Conservation (phyloP, 2,888 invertebrate species). For the Drosophila kanekoi region DNA sequence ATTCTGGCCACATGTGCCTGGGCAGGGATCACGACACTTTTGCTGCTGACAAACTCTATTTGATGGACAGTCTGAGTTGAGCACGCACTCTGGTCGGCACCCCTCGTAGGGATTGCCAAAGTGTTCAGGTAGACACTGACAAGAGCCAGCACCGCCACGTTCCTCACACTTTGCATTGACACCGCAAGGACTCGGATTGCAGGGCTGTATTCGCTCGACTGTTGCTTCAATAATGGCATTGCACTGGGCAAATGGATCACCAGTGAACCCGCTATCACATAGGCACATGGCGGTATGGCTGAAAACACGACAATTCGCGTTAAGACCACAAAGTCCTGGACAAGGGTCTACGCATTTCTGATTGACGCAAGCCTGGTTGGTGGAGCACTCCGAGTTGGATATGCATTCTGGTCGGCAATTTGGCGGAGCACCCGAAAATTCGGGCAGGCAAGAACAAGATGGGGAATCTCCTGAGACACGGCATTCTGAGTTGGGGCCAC, state of each 20-base stretch:
- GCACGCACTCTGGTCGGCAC: constrained; percentile 89
- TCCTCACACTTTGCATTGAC: constrained; percentile 91
- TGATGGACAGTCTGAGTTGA: constrained; percentile 89
- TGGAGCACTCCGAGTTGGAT: constrained; percentile 88
- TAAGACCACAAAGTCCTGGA: constrained; percentile 87
- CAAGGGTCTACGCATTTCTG: constrained; percentile 88
- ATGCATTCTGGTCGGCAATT: constrained; percentile 89
- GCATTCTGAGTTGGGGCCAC: constrained; percentile 91
- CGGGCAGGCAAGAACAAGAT: constrained; percentile 87
- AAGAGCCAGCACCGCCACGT: constrained; percentile 90
- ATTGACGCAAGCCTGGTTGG: constrained; percentile 87
- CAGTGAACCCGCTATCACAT: constrained; percentile 87
- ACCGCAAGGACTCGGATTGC: constrained; percentile 87
- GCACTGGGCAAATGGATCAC: constrained; percentile 87
- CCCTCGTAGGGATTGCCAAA: constrained; percentile 92
- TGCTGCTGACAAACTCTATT: constrained; percentile 89
- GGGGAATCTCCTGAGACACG: constrained; percentile 83
- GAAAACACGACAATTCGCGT: constrained; percentile 87
- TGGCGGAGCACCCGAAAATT: constrained; percentile 88
- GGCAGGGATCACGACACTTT: constrained; percentile 88
- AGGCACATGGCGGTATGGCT: constrained; percentile 87
- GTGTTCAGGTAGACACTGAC: constrained; percentile 89
- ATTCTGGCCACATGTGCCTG: constrained; percentile 88
- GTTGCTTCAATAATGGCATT: constrained; percentile 85
- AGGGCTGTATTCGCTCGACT: constrained; percentile 84